Conservation (phyloP, 1,140 invertebrate species). For the Trichonephila clavata region DNA sequence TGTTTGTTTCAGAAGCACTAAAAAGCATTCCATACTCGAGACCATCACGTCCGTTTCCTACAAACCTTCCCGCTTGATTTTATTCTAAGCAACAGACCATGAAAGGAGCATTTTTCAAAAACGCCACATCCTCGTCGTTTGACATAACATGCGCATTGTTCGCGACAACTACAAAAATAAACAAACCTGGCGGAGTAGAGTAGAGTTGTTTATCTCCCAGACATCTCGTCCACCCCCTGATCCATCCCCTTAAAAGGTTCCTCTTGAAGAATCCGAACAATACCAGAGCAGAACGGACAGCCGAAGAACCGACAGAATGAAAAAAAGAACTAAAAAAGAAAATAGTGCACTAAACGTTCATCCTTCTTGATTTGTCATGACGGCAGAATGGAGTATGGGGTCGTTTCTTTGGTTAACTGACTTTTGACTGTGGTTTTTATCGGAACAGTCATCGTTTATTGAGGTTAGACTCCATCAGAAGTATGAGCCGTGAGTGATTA, state of each 20-base stretch:
- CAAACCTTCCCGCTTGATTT: neutral
- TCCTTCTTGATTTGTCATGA: conserved; percentile 19
- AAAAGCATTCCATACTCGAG: neutral
- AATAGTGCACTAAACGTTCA: neutral
- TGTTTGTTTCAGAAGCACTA: neutral
- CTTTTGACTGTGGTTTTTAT: conserved; percentile 20
- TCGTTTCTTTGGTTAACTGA: neutral
- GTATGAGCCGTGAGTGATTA: neutral
- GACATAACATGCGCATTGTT: conserved; percentile 26
- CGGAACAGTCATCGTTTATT: neutral
- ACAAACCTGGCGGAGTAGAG: neutral
- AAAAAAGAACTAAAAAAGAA: neutral
- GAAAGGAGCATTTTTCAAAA: neutral
- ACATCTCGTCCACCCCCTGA: conserved; percentile 24
- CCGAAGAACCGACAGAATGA: neutral
- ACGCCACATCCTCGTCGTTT: neutral
- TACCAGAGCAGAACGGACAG: neutral
- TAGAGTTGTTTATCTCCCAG: neutral
- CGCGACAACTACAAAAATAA: conserved; percentile 31
- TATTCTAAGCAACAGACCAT: conserved; percentile 2
- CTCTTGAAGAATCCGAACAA: conserved; percentile 22
- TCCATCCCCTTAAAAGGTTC: conserved; percentile 3
- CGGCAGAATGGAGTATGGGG: conserved; percentile 1
- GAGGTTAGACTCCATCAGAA: neutral
- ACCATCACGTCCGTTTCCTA: neutral